Base-by-base conservation (phyloP, 2,113 vertebrate genomes). In the Pangasianodon hypophthalmus region DNA sequence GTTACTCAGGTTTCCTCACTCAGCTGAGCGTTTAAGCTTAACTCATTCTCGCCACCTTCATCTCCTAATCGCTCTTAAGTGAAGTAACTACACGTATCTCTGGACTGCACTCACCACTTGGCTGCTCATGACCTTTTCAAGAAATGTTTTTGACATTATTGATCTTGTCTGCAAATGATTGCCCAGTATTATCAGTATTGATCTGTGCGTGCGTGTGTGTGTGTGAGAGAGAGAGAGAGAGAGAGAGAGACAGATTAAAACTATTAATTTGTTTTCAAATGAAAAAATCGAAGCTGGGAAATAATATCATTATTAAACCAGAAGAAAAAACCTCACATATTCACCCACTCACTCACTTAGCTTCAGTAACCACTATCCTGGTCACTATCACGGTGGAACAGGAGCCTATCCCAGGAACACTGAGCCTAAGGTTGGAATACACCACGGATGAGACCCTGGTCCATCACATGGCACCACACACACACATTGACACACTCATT, bases 1-100 rank as follows among this genome's bases (percentile, higher is more conserved):
- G n/a, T 37, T 82, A 69, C 69, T 75, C 69, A 26, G 85, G 87
- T 83, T 88, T 88, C 79, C 48, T 88, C 14, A 69, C 46, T 82
- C 24, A 29, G 19, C 58, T 67, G 58, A 62, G 81, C 67, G 77
- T 48, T 89, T 84, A 58, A 21, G 54, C 69, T 85, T 62, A 21
- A n/a, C 69, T 64, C 37, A 4, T 44, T 79, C 71, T 56, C 37
- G 8, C 71, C 46, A 46, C 41, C 19, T 41, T 85, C 21, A 18
- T 64, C 32, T 69, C 37, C 50, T 67, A 48, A 81, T 77, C 1
- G 6, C 24, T 87, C 29, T 69, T 48, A 67, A 37, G 44, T 58
- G 14, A 54, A 87, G 71, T 50, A 37, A 14, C 19, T 75, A 21
- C 54, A 84, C 6, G 5, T 3, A 11, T 46, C 11, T 29, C 56